Base-by-base conservation (phyloP, 2,797 vertebrate species). In the Clangula hyemalis region DNA sequence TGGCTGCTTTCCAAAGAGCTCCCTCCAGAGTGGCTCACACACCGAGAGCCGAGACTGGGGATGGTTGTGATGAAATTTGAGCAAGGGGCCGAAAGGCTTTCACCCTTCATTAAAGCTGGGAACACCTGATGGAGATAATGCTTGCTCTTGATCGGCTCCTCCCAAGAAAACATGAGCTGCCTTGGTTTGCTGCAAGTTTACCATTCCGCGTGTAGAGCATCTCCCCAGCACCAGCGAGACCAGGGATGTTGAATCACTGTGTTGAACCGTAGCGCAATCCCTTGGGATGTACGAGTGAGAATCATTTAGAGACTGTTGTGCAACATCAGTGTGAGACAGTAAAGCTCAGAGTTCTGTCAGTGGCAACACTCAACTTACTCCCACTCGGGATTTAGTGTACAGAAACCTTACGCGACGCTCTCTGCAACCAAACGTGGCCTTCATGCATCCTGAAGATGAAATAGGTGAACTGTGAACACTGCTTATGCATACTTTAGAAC, bases 1-100 rank as follows among this genome's bases (percentile, higher is more conserved):
- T 83, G 94, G 93, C 69, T 54, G 36, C 69, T 75, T 74, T 65
- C 93, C 95, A 96, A 64, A 84, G 41, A 87, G 75, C 71, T 95
- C 94, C 78, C 92, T 95, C 75, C 84, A 89, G 82, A 92, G 87
- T 34, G 65, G 61, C 89, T 96, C 13, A 7, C 21, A 86, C 30
- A 7, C 75, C 4, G 60, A 93, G 60, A 93, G 61, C 81, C 24
- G 45, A 71, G 43, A 36, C 10, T 1, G 0, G 19, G 53, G 49
- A 94, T 0, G 6, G 74, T 49, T 34, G 28, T 70, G 80, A 86
- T 0, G 64, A 79, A 82, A 94, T 75, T 10, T 38, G 78, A 91
- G 74, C 8, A 0, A 83, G 75, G 54, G 86, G 84, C 93, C 53
- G 1, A 80, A 91, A 77, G 72, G 61, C 85, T 68, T 85, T 93